phyloP scores from a whole-genome alignment of 2,888 invertebrate genomes.

The Lypha dubia region DNA sequence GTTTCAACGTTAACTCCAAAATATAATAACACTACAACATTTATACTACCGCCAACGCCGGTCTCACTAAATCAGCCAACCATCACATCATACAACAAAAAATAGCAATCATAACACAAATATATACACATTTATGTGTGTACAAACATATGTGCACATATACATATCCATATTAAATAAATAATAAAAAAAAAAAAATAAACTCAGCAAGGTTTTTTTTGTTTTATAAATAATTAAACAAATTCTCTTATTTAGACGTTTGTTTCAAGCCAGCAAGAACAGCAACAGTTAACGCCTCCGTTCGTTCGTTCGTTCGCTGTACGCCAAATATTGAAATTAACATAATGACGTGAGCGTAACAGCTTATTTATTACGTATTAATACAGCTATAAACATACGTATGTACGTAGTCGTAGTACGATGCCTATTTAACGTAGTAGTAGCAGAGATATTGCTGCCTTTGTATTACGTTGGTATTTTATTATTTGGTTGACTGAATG shows the following conservation, averaged over 20 bases:
- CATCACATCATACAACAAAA: conserved; percentile 54
- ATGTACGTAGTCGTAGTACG: conserved; percentile 26
- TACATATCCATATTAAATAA: conserved; percentile 8
- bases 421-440: conserved; percentile 17
- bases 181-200: conserved; percentile 24
- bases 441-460: conserved; percentile 39
- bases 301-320: conserved; percentile 27
- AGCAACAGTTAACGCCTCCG: conserved; percentile 64
- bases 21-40: conserved; percentile 38
- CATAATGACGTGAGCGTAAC: conserved; percentile 56
- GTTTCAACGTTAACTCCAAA: conserved; percentile 60
- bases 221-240: conserved; percentile 49
- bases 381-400: neutral
- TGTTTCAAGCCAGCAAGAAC: conserved; percentile 41
- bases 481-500: conserved; percentile 49
- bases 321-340: conserved; percentile 55
- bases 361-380: conserved; percentile 25
- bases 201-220: conserved; percentile 54
- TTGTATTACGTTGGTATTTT: conserved; percentile 27
- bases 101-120: conserved; percentile 25
- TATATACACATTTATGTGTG: neutral
- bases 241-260: conserved; percentile 51
- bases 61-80: conserved; percentile 70
- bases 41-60: conserved; percentile 68
- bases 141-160: neutral